phyloP scores from a whole-genome alignment of 2,888 invertebrate genomes.

The Orgyia antiqua region DNA sequence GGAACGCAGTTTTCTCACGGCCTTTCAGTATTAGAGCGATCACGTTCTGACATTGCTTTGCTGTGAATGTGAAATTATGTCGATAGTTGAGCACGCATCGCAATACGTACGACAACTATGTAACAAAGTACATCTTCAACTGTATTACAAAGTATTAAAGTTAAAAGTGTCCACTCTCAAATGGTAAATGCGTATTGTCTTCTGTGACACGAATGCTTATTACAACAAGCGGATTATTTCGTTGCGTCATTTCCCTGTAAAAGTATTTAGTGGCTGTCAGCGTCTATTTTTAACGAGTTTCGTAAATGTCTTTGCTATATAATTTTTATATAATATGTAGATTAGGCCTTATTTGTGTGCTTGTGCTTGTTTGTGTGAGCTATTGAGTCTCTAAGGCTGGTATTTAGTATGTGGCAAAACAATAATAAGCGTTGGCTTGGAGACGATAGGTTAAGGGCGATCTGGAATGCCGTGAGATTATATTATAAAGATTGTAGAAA shows the following conservation, averaged over 20 bases:
- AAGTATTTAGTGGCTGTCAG: slow-evolving; percentile 30
- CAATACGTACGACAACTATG: slow-evolving; percentile 15
- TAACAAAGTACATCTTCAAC: slow-evolving; percentile 13
- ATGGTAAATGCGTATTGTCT: slow-evolving; percentile 10
- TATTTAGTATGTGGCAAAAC: too few species aligned
- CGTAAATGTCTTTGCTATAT: too few species aligned
- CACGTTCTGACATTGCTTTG: slow-evolving; percentile 39
- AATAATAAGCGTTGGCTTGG: too few species aligned
- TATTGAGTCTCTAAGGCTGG: too few species aligned
- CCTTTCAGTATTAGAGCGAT: slow-evolving; percentile 38
- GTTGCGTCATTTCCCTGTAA: slow-evolving; percentile 33
- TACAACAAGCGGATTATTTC: slow-evolving; percentile 35
- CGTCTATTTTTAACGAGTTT: slow-evolving; percentile 8
- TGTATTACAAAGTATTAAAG: slow-evolving; percentile 11
- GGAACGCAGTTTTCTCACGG: slow-evolving; percentile 63
- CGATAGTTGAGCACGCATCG: slow-evolving; percentile 37
- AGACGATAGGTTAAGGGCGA: too few species aligned
- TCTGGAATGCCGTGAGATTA: too few species aligned
- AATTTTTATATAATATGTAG: too few species aligned
- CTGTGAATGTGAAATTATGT: slow-evolving; percentile 58
- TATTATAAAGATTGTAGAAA: too few species aligned
- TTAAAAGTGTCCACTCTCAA: slow-evolving; percentile 1
- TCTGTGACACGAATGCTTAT: slow-evolving; percentile 40
- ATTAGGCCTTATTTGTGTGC: too few species aligned
- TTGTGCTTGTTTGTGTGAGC: too few species aligned